phyloP scores from a whole-genome alignment of 1,140 invertebrate genomes.

The Cephus cinctus region DNA sequence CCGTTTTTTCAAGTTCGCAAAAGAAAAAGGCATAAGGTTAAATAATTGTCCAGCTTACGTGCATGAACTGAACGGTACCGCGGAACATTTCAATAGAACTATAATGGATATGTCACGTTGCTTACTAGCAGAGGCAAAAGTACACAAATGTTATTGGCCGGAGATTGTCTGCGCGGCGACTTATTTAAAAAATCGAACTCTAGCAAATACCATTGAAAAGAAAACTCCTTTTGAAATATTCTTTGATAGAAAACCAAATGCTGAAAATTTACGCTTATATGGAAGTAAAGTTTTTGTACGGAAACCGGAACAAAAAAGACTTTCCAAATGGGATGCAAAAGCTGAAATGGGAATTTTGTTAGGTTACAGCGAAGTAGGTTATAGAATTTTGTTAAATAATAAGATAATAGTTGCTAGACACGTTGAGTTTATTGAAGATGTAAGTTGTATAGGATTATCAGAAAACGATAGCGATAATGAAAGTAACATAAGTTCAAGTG shows the following conservation, averaged over 20 bases:
- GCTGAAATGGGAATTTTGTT: constrained; percentile 16
- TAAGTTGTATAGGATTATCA: constrained; percentile 15
- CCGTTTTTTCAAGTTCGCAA: constrained; percentile 19
- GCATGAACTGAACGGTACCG: constrained; percentile 23
- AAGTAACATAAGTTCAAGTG: no score
- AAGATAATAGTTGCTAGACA: constrained; percentile 15
- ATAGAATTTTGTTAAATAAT: constrained; percentile 14
- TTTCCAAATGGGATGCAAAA: constrained; percentile 16
- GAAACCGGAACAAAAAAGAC: constrained; percentile 12
- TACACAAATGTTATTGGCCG: constrained; percentile 20
- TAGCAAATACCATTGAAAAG: no score
- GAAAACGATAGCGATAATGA: constrained; percentile 6
- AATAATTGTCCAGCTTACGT: no score
- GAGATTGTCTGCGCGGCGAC: constrained; percentile 26
- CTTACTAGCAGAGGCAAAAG: constrained; percentile 22
- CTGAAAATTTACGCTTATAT: constrained; percentile 21
- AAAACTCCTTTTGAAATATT: no score
- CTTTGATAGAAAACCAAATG: constrained; percentile 22
- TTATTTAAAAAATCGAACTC: no score
- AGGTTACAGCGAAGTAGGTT: constrained; percentile 15
- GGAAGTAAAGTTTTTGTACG: constrained; percentile 17
- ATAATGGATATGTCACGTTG: constrained; percentile 24
- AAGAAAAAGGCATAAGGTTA: no score
- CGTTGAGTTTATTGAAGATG: constrained; percentile 19
- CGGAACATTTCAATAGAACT: constrained; percentile 21